Percentiles rank a stretch among this genome's conserved stretches.
Conservation (phyloP, 2,888 invertebrate species). For the Heliothis peltigera region DNA sequence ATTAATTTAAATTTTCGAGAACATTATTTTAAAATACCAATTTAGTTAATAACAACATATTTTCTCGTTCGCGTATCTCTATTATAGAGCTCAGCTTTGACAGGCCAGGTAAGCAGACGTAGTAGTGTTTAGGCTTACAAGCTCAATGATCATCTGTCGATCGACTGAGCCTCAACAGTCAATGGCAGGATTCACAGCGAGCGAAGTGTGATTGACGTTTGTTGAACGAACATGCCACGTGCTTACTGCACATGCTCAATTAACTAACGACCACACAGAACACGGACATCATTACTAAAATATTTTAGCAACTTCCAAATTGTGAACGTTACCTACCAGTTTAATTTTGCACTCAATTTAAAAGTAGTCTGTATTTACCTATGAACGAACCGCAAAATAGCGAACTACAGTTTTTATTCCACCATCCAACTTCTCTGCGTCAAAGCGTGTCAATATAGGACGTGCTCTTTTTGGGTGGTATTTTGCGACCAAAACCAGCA, state of each 20-base stretch:
- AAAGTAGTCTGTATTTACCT: constrained; percentile 32
- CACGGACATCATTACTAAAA: not conserved
- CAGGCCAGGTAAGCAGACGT: not conserved
- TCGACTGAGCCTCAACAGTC: constrained; percentile 19
- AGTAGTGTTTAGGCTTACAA: constrained; percentile 4
- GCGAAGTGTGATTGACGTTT: constrained; percentile 42
- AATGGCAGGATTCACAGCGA: constrained; percentile 21
- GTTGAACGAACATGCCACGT: constrained; percentile 12
- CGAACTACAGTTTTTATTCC: constrained; percentile 49
- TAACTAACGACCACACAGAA: not conserved
- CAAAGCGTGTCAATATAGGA: constrained; percentile 56
- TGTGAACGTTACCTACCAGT: not conserved
- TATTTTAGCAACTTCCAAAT: not conserved
- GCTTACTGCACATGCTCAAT: not conserved
- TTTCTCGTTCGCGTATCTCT: not conserved
- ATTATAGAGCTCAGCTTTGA: not conserved
- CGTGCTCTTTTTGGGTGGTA: constrained; percentile 47
- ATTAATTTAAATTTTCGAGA: not conserved
- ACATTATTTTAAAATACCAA: not conserved
- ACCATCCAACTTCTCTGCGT: constrained; percentile 43
- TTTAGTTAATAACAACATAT: not conserved
- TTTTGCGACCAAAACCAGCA: constrained; percentile 49
- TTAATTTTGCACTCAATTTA: constrained; percentile 27
- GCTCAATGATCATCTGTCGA: constrained; percentile 25
- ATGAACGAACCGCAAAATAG: constrained; percentile 30